These are phyloP conservation scores for Polymixis flavicincta DNA, from an alignment of 2,888 invertebrate species.

Conservation along the genomic window DNA sequence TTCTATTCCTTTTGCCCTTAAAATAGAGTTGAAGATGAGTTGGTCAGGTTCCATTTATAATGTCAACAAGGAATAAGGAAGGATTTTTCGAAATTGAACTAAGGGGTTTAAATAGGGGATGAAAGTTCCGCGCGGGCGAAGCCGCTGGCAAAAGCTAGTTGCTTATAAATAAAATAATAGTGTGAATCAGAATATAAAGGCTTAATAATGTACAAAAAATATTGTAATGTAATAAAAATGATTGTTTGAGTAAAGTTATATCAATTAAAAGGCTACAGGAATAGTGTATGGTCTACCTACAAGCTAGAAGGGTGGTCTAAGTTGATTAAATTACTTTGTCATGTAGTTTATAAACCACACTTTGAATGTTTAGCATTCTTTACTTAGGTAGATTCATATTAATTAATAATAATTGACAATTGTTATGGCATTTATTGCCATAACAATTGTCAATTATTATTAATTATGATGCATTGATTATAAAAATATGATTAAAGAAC, in stretches of 20 bases:
- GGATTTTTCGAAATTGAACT: no score
- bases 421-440: constrained; percentile 7
- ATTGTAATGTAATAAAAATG: background rate
- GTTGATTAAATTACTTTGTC: background rate
- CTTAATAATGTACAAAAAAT: background rate
- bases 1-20: no score
- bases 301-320: background rate
- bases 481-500: constrained; percentile 5
- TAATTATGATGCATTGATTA: background rate
- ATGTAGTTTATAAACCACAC: background rate
- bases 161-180: background rate
- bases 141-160: no score
- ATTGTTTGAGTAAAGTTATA: background rate
- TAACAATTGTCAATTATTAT: no score
- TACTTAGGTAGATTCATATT: background rate
- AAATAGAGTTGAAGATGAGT: no score
- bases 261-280: background rate
- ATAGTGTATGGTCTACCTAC: background rate
- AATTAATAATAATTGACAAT: constrained; percentile 7
- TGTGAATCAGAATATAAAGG: background rate
- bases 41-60: no score
- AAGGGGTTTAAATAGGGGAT: no score
- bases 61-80: no score
- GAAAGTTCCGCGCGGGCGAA: no score
- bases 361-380: background rate